Evolutionary conservation across 2,113 vertebrate genomes (phyloP).

Genomic region (Pycnonotus jocosus): DNA sequence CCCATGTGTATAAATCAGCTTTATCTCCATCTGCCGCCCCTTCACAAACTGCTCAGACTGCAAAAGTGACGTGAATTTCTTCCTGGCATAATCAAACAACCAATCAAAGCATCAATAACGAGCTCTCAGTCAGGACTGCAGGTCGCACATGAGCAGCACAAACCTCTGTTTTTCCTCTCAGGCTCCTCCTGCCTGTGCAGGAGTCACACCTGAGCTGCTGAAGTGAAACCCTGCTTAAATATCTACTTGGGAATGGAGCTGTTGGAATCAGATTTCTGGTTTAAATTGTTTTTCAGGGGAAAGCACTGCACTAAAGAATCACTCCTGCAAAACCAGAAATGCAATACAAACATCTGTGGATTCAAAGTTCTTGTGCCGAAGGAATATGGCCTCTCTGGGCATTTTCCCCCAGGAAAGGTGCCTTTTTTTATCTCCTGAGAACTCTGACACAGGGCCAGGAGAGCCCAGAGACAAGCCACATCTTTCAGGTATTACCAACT

Average conservation of each 20-base stretch:
- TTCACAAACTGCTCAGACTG: not conserved
- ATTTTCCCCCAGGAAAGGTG: not conserved
- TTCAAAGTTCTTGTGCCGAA: not conserved
- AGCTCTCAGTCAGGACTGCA: not conserved
- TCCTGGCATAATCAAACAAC: not conserved
- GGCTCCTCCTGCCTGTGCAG: not conserved
- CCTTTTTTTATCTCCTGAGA: not conserved
- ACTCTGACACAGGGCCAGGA: not conserved
- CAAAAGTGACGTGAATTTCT: not conserved
- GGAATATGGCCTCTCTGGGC: not conserved
- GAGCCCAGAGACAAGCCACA: not conserved
- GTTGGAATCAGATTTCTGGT: not conserved
- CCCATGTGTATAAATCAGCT: not conserved
- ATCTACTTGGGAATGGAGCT: not conserved
- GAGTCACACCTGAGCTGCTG: not conserved
- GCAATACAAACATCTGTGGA: fast-evolving
- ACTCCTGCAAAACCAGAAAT: not conserved
- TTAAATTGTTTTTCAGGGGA: not conserved
- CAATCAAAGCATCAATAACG: not conserved
- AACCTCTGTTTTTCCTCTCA: not conserved
- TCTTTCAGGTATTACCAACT: not conserved
- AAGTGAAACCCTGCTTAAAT: not conserved
- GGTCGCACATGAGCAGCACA: not conserved
- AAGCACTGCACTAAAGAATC: not conserved
- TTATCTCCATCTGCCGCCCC: not conserved